Conservation (phyloP, 2,888 invertebrate species). For the Therioaphis trifolii region DNA sequence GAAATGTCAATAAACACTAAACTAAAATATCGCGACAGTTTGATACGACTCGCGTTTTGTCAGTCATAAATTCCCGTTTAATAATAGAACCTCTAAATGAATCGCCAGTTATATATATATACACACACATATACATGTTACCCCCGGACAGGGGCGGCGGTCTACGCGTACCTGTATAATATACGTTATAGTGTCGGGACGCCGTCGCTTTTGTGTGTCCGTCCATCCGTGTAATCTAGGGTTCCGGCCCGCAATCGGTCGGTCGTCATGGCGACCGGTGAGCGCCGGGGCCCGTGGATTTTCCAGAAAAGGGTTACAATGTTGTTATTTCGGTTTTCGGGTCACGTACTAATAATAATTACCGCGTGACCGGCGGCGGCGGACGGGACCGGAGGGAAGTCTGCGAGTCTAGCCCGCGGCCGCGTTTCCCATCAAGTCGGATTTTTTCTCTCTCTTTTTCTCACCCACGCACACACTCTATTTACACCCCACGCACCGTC, state of each 20-base stretch:
- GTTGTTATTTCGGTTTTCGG: conserved; percentile 58
- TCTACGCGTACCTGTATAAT: no score
- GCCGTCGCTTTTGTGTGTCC: conserved; percentile 40
- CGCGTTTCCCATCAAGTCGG: conserved; percentile 19
- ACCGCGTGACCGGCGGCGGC: not conserved
- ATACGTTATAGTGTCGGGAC: conserved; percentile 11
- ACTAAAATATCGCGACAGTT: no score
- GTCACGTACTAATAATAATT: conserved; percentile 60
- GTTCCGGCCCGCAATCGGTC: conserved; percentile 35
- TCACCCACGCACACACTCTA: not conserved
- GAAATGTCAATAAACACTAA: no score
- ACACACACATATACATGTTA: not conserved
- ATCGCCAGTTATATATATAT: no score
- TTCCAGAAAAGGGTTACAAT: conserved; percentile 58
- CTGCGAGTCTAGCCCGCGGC: not conserved
- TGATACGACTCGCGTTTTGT: no score
- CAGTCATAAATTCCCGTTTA: no score
- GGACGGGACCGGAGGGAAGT: not conserved
- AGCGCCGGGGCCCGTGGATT: not conserved
- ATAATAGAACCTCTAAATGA: no score
- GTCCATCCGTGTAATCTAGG: conserved; percentile 42
- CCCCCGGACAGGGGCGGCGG: no score
- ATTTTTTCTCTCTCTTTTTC: conserved; percentile 7
- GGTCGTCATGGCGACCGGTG: conserved; percentile 22
- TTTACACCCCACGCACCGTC: not conserved